phyloP scores from a whole-genome alignment of 1,140 invertebrate genomes.

The Aricia agestis region DNA sequence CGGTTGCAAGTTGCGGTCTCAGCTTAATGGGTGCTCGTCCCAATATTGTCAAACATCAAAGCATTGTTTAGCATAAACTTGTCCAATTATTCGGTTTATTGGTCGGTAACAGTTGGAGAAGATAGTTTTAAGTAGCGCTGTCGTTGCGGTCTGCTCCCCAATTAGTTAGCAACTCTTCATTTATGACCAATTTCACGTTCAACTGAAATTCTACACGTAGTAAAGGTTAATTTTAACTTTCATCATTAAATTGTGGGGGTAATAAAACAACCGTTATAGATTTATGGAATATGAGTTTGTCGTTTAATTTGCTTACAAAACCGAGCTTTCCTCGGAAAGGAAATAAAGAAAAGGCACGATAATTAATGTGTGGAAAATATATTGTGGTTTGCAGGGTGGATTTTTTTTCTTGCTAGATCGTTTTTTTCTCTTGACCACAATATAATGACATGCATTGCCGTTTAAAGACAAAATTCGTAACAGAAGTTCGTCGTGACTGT shows the following conservation, averaged over 20 bases:
- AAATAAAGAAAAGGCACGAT: no score
- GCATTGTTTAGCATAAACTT: slow-evolving; percentile 17
- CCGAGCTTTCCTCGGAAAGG: no score
- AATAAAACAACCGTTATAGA: neutral
- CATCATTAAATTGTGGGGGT: neutral
- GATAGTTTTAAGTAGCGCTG: slow-evolving; percentile 22
- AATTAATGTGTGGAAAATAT: no score
- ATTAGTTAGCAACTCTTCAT: slow-evolving; percentile 19
- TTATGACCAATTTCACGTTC: slow-evolving; percentile 1
- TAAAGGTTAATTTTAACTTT: slow-evolving; percentile 1
- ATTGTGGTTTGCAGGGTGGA: no score
- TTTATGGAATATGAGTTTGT: neutral
- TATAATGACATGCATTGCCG: no score
- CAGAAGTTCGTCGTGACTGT: no score
- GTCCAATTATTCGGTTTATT: slow-evolving; percentile 18
- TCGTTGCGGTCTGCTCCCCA: slow-evolving; percentile 11
- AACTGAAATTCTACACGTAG: neutral
- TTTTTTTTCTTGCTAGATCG: no score
- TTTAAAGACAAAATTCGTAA: no score
- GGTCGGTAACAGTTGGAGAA: slow-evolving; percentile 15
- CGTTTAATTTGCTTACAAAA: no score
- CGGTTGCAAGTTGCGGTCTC: neutral
- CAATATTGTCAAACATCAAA: neutral
- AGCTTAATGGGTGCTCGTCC: neutral
- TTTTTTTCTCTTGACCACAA: no score